These are phyloP conservation scores for Syngnathus rostellatus DNA, from an alignment of 2,797 vertebrate genomes.

Conservation along the genomic window DNA sequence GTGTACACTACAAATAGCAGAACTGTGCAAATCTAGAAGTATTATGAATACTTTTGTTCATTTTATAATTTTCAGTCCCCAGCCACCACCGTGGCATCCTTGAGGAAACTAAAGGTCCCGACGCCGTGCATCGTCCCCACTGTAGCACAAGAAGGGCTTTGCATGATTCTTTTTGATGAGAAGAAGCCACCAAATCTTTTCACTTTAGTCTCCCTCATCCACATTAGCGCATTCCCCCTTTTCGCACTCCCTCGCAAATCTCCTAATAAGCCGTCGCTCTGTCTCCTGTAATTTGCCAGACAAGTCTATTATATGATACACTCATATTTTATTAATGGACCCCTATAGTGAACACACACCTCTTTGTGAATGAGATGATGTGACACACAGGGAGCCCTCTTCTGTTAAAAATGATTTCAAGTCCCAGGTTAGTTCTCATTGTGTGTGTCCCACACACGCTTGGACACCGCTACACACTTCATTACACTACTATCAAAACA, in stretches of 20 bases:
- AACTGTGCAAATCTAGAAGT: background rate
- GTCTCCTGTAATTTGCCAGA: slow-evolving; percentile 70
- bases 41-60: background rate
- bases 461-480: slow-evolving; percentile 49
- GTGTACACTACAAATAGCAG: slow-evolving; percentile 2
- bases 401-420: slow-evolving; percentile 53
- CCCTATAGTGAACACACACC: slow-evolving; percentile 51
- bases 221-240: slow-evolving; percentile 4
- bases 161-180: slow-evolving; percentile 52
- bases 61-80: background rate
- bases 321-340: slow-evolving; percentile 72
- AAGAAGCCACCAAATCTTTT: slow-evolving; percentile 60
- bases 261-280: slow-evolving; percentile 67
- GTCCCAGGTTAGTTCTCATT: slow-evolving; percentile 45
- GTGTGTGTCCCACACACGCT: slow-evolving; percentile 25
- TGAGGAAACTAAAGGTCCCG: background rate
- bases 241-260: slow-evolving; percentile 47
- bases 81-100: background rate
- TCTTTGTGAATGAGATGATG: slow-evolving; percentile 62
- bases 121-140: background rate
- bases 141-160: background rate
- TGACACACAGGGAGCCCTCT: slow-evolving; percentile 49
- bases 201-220: slow-evolving; percentile 49
- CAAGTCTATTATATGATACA: slow-evolving; percentile 68
- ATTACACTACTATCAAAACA: slow-evolving; percentile 46